Evolutionary conservation across 2,888 invertebrate genomes (phyloP), one percentile per base, ranked within the genome.

Genomic region (Philereme vetulata): DNA sequence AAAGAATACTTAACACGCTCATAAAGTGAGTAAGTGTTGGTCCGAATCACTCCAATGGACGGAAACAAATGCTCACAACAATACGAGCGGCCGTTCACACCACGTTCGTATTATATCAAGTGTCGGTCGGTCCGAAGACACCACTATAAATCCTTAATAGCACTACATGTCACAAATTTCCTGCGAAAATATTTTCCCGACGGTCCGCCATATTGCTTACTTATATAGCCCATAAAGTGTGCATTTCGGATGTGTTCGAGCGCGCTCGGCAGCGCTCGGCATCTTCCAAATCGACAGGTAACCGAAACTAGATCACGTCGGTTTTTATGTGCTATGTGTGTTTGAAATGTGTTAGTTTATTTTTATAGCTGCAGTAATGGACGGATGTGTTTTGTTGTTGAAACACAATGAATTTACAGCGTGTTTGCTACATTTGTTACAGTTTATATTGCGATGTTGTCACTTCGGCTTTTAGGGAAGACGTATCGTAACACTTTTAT

Each of bases 221-320:
- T 80, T 82, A 84, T 81, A 85, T 81, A 73, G 82, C 69, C 74
- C 80, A 80, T 85, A 85, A 86, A 84, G 75, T 72, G 73, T 71
- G 59, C 58, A 56, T 68, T 70, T 68, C 71, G 71, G 72, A 68
- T 73, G 55, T 62, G 59, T 60, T 68, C 70, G 62, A 57, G 32
- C 35, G 38, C 11, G 36, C 40, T 65, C 63, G 60, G 50, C 35
- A 40, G 42, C 48, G 50, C 35, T 64, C 57, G 68, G 60, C 44
- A 51, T 56, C 51, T 57, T 63, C 58, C 59, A 64, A 56, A 53
- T 61, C 57, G 60, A 38, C 64, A 67, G 65, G 69, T 64, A 64
- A 56, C 51, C 34, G 47, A 62, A 67, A 65, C 63, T 65, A 66
- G 61, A 63, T 70, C 64, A 63, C 53, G 52, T 46, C 49, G 49